Percentiles rank a stretch among this genome's conserved stretches.
Evolutionary conservation across 2,888 invertebrate species (phyloP).

Genomic region (Drepanosiphum platanoidis): DNA sequence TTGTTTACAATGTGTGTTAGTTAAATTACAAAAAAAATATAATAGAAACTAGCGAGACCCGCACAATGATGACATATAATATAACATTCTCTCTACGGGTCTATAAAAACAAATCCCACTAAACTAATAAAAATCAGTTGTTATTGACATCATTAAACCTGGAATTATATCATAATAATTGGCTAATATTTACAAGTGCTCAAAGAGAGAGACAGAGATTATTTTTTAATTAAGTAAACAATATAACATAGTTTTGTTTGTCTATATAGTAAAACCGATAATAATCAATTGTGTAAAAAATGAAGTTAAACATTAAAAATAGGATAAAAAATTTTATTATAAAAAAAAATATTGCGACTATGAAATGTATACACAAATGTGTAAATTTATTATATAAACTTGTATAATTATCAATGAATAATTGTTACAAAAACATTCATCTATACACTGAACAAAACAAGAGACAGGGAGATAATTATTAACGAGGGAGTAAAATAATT

Average conservation of each 20-base stretch:
- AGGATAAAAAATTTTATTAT: not conserved
- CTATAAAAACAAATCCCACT: not conserved
- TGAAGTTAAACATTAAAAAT: not conserved
- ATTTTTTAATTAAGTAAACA: not conserved
- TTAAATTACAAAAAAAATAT: slow-evolving; percentile 23
- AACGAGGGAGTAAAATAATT: not conserved
- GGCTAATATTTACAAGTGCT: slow-evolving; percentile 6
- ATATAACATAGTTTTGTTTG: not conserved
- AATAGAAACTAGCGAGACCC: not conserved
- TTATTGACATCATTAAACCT: too few species aligned
- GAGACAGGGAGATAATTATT: slow-evolving; percentile 12
- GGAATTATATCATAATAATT: not conserved
- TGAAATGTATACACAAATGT: not conserved
- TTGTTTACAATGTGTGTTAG: not conserved
- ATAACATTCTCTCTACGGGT: not conserved
- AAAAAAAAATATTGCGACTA: slow-evolving; percentile 8
- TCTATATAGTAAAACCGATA: not conserved
- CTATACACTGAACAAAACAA: slow-evolving; percentile 1
- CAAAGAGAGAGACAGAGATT: not conserved
- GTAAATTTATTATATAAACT: not conserved
- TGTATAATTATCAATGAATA: slow-evolving; percentile 12
- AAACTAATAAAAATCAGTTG: not conserved
- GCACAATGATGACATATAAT: not conserved
- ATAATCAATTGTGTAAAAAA: slow-evolving; percentile 10
- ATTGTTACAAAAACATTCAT: not conserved